Percentiles rank a stretch among this genome's conserved stretches.
Conservation (phyloP, 2,113 vertebrate species). For the Dermatemys mawii region DNA sequence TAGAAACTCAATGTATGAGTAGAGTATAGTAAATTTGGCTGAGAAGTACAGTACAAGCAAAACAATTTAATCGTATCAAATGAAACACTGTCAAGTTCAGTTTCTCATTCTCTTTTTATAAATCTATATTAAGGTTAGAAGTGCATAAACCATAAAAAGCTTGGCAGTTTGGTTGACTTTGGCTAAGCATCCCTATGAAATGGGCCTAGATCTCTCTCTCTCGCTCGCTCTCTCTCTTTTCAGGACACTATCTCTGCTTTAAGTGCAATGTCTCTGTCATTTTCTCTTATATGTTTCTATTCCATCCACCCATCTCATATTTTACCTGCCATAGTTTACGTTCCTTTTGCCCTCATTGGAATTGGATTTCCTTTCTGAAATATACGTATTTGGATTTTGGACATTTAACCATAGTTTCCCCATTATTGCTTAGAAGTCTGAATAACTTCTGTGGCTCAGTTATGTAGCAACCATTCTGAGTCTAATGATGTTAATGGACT, state of each 20-base stretch:
- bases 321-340: background rate
- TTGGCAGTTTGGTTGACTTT: background rate
- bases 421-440: background rate
- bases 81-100: background rate
- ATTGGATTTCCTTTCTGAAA: background rate
- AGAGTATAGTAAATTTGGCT: background rate
- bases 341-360: background rate
- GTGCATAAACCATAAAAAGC: constrained; percentile 4
- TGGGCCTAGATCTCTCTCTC: background rate
- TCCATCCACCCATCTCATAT: background rate
- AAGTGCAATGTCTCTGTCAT: background rate
- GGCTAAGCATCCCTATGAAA: background rate
- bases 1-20: background rate
- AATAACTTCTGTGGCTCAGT: background rate
- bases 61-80: background rate
- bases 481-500: background rate
- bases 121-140: background rate
- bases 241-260: background rate
- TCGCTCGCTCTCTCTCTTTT: background rate
- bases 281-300: background rate
- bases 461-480: background rate
- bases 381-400: background rate
- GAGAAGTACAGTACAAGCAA: background rate
- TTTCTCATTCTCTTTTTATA: background rate
- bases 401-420: background rate